phyloP scores from a whole-genome alignment of 2,113 vertebrate species.

The Leptosomus discolor region DNA sequence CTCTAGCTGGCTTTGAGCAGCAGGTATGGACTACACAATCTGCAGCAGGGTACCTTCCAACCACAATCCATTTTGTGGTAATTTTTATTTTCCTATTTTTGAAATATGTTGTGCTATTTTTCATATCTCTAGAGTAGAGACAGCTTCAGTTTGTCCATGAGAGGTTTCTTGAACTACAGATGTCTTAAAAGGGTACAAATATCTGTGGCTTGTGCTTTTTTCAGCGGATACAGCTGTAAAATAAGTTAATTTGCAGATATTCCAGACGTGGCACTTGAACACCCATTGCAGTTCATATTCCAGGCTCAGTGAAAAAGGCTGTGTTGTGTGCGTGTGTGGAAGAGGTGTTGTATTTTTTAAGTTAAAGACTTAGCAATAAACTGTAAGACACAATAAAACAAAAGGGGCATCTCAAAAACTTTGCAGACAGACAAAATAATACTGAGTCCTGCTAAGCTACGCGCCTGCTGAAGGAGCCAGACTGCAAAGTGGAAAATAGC shows the following conservation, averaged over 20 bases:
- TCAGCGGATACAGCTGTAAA: background rate
- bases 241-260: background rate
- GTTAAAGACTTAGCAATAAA: background rate
- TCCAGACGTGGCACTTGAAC: background rate
- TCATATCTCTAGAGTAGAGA: background rate
- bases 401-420: background rate
- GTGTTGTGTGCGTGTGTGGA: no score
- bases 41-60: background rate
- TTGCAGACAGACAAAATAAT: background rate
- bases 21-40: background rate
- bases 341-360: background rate
- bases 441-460: background rate
- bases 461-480: constrained; percentile 4
- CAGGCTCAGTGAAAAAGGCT: background rate
- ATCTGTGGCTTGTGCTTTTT: background rate
- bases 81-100: background rate
- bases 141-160: background rate
- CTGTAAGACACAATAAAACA: background rate
- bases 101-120: background rate
- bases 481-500: constrained; percentile 21
- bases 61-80: background rate
- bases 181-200: background rate
- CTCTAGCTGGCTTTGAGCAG: background rate
- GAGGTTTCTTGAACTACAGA: background rate
- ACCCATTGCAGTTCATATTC: background rate